Base-by-base conservation (phyloP, 2,113 vertebrate genomes). In the Oryzias celebensis region DNA sequence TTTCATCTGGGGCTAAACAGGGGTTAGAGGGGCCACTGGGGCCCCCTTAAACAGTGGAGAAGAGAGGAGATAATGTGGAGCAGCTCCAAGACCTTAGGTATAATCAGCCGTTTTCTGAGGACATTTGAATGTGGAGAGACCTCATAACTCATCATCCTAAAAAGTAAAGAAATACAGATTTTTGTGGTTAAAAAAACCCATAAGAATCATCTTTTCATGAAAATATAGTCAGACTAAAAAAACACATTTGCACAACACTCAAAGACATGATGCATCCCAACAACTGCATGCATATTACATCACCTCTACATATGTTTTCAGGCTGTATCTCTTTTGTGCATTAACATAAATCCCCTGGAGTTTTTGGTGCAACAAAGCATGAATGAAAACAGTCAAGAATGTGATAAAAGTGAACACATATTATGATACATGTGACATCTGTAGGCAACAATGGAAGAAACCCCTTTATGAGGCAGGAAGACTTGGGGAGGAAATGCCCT, bases 271-370 rank as follows among this genome's bases (percentile, higher is more conserved):
- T 71, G 58, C 60, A 52, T 68, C 47, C 47, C 71, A 20, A 77
- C 65, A 73, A 60, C 73, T 47, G 20, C 76, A 77, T 81, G 60
- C 77, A 83, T 68, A 62, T 81, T 79, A 62, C 71, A 82, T 83
- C 58, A 53, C 45, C 22, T 67, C 46, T 0, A 62, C 67, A 75
- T 52, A 36, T 77, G 63, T 74, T 82, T 72, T 66, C 48, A 66
- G 59, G 56, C 65, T 75, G 64, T 64, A 58, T 75, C 71, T 79
- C 47, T 70, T 73, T 85, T 68, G 44, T 73, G 65, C 65, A 75
- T 73, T 80, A 68, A 67, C 69, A 59, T 41, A 44, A 65, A 76
- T 75, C 67, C 76, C 62, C 31, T 5, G 1, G 52, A 71, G 68
- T 41, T 51, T 48, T 46, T 51, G 52, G 28, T 15, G 75, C 43